Percentiles rank a stretch among this genome's conserved stretches.
These are phyloP conservation scores for Apotomis betuletana DNA, from an alignment of 2,888 invertebrate species.

Conservation along the genomic window DNA sequence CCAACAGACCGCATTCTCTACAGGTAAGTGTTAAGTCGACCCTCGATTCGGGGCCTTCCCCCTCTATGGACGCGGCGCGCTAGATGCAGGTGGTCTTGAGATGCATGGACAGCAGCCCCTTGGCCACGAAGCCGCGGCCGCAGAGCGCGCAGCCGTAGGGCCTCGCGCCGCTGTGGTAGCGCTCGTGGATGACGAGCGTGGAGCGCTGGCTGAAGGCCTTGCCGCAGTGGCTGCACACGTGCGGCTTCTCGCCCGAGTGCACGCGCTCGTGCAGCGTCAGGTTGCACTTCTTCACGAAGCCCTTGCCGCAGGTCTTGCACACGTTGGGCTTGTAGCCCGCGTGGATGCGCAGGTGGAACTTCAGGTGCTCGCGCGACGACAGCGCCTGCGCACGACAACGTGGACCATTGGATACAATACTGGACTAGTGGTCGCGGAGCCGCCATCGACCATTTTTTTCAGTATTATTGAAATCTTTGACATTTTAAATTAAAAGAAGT, in stretches of 20 bases:
- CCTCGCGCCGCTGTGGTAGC: conserved; percentile 75
- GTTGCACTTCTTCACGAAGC: conserved; percentile 85
- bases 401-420: too few species aligned
- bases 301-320: conserved; percentile 82
- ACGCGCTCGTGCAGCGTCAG: conserved; percentile 84
- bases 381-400: conserved; percentile 59
- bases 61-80: conserved; percentile 43
- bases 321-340: conserved; percentile 85
- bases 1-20: too few species aligned
- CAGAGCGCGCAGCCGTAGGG: conserved; percentile 84
- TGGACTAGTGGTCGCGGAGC: too few species aligned
- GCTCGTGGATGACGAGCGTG: conserved; percentile 84
- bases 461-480: too few species aligned
- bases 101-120: conserved; percentile 85
- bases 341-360: conserved; percentile 85
- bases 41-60: too few species aligned
- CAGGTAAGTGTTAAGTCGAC: too few species aligned
- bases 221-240: conserved; percentile 84
- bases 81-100: conserved; percentile 81
- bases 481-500: too few species aligned
- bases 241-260: conserved; percentile 85
- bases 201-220: conserved; percentile 85
- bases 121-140: conserved; percentile 85
- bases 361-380: conserved; percentile 83
- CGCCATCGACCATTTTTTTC: too few species aligned